Percentiles rank a stretch among this genome's conserved stretches.
These are phyloP conservation scores for Dasypus novemcinctus DNA, from an alignment of 2,113 vertebrate genomes.

Conservation along the genomic window DNA sequence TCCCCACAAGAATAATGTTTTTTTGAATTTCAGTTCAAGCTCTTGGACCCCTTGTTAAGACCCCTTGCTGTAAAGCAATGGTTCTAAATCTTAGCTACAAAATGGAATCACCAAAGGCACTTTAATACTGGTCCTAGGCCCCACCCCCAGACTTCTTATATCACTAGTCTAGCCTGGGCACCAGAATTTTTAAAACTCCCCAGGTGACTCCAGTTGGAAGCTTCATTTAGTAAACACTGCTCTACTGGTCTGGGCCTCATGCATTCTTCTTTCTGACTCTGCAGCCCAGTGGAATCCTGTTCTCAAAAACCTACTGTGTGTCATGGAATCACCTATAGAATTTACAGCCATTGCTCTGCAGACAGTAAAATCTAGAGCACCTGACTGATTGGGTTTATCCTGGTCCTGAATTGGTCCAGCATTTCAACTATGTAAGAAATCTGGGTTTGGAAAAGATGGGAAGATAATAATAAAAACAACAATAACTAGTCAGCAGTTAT, in stretches of 20 bases:
- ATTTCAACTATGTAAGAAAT: not conserved
- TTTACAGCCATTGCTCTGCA: not conserved
- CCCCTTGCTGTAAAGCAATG: not conserved
- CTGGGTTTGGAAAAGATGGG: not conserved
- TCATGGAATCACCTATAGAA: not conserved
- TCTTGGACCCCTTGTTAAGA: no score
- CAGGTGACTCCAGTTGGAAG: not conserved
- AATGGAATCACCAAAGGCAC: not conserved
- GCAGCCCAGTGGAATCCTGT: not conserved
- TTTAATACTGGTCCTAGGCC: not conserved
- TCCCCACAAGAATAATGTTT: no score
- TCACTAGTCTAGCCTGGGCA: not conserved
- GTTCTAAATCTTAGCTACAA: not conserved
- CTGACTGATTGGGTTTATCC: not conserved
- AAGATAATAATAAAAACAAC: not conserved
- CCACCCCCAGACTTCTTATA: fast-evolving
- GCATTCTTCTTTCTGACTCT: not conserved
- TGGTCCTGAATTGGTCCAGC: not conserved
- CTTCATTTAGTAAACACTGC: not conserved
- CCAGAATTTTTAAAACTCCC: not conserved
- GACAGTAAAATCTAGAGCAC: no score
- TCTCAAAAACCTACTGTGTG: not conserved
- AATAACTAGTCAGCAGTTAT: not conserved
- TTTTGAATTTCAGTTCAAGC: no score
- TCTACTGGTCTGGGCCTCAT: fast-evolving